Conservation (phyloP, 2,113 vertebrate species). For the Hydrochoerus hydrochaeris region DNA sequence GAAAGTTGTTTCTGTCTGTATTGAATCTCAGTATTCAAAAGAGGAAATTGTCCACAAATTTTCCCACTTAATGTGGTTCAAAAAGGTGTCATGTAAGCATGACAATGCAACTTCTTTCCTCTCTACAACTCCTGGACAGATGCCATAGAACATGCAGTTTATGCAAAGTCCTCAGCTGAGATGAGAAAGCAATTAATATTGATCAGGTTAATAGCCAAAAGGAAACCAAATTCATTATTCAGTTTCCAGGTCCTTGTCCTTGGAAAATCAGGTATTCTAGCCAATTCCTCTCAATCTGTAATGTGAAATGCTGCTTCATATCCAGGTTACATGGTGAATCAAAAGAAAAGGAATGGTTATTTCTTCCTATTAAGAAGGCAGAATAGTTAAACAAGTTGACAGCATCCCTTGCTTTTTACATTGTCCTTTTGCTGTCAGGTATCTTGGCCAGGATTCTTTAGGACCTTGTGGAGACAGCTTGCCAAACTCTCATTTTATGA, state of each 20-base stretch:
- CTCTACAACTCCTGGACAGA: background rate
- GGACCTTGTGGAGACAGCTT: background rate
- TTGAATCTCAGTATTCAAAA: constrained; percentile 46
- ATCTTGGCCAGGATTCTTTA: background rate
- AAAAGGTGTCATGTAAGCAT: background rate
- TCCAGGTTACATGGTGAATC: background rate
- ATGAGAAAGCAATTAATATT: background rate
- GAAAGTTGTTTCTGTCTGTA: constrained; percentile 9
- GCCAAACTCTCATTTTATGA: background rate
- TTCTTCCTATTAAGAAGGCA: background rate
- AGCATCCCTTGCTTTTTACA: background rate
- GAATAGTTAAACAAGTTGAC: background rate
- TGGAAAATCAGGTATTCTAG: background rate
- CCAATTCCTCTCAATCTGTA: background rate
- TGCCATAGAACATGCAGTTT: background rate
- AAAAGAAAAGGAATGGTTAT: background rate
- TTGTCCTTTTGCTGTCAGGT: background rate
- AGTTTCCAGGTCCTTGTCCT: background rate
- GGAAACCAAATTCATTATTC: background rate
- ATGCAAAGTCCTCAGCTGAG: background rate
- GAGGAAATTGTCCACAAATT: background rate
- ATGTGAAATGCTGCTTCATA: background rate
- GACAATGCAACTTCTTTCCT: background rate
- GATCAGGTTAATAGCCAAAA: background rate
- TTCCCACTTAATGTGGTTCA: background rate